Evolutionary conservation across 2,113 vertebrate species (phyloP), one percentile per base, ranked within the genome.

Genomic region (Microtus pennsylvanicus): DNA sequence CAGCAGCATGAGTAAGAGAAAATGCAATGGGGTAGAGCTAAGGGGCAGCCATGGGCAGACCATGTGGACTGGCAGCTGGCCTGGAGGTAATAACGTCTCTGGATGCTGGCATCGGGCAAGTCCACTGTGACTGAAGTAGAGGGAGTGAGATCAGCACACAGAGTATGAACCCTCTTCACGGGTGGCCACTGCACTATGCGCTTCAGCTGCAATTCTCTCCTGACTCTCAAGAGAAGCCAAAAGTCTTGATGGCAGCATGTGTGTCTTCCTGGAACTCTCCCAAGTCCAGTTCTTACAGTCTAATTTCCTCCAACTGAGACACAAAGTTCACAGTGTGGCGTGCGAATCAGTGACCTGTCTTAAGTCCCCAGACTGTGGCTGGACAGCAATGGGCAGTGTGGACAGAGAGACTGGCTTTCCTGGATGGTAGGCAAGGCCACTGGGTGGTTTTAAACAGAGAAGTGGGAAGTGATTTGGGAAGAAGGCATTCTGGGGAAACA

Each of bases 161-260:
- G 77, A 45, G 22, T 0, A 6, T 17, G 35, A 38, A 28, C 22
- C 1, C 1, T 50, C 47, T 5, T 9, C 16, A 47, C 78, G 14
- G 35, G 35, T 35, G 1, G 1, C 81, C 6, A 5, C 63, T 26
- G 21, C 69, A 6, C 22, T 3, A 5, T 58, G 55, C 55, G 22
- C 2, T 52, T 42, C 42, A 7, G 69, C 88, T 8, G 10, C 77
- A 5, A 35, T 11, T 52, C 72, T 11, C 47, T 58, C 47, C 58
- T 30, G n/a, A 26, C 69, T 69, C 67, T 26, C 10, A 24, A 6
- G 24, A 21, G 65, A 28, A 24, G 21, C 5, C 12, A n/a, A 19
- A 74, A 45, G 5, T 1, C 28, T 65, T 4, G 0, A 4, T 1
- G 1, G 9, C 1, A 50, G 87, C 52, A 21, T 42, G 1, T 17